Evolutionary conservation across 2,888 invertebrate genomes (phyloP).

Genomic region (Epistrophe eligans): DNA sequence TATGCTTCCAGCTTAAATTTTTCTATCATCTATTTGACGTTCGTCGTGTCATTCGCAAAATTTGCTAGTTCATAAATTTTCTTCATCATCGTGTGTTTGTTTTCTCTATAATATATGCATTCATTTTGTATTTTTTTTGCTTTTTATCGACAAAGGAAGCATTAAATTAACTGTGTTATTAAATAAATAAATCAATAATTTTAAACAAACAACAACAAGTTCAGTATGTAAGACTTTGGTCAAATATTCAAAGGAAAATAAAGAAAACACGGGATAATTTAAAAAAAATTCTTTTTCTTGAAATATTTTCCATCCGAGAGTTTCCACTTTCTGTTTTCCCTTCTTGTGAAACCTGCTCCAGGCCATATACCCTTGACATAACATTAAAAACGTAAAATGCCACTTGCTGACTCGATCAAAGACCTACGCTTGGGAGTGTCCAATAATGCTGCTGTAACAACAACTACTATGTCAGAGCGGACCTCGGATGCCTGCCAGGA

Average conservation of each 20-base stretch:
- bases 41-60: constrained; percentile 61
- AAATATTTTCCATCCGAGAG: constrained; percentile 42
- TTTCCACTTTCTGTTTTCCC: constrained; percentile 12
- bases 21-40: constrained; percentile 56
- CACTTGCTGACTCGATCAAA: constrained; percentile 83
- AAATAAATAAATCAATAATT: constrained; percentile 55
- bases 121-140: constrained; percentile 60
- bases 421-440: constrained; percentile 81
- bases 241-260: not conserved
- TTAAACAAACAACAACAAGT: constrained; percentile 36
- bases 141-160: constrained; percentile 52
- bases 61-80: constrained; percentile 59
- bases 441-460: constrained; percentile 65
- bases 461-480: constrained; percentile 62
- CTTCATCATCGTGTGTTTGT: constrained; percentile 67
- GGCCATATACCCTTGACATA: constrained; percentile 54
- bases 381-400: constrained; percentile 77
- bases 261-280: constrained; percentile 33
- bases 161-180: constrained; percentile 31
- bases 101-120: constrained; percentile 72
- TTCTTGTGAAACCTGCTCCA: constrained; percentile 38
- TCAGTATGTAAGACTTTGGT: constrained; percentile 67
- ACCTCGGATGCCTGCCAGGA: constrained; percentile 74
- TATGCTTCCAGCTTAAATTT: constrained; percentile 44
- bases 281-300: constrained; percentile 34